Evolutionary conservation across 1,140 invertebrate genomes (phyloP).

Genomic region (Aphelenchoides fujianensis): DNA sequence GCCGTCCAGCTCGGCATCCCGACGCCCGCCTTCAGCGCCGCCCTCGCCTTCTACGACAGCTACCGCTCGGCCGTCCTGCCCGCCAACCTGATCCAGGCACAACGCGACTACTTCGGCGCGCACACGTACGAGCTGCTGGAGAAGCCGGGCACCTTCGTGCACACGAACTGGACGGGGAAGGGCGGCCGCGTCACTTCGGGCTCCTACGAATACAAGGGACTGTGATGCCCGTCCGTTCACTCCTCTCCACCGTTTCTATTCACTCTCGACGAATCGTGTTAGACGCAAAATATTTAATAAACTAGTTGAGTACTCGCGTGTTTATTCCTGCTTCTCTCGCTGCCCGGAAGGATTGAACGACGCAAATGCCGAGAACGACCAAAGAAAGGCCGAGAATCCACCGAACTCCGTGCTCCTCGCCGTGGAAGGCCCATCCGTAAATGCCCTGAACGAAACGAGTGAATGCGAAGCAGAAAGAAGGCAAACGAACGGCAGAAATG

Average conservation of each 20-base stretch:
- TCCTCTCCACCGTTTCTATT: too few species aligned
- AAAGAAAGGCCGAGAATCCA: slow-evolving; percentile 8
- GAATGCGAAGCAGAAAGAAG: not conserved
- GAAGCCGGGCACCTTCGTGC: slow-evolving; percentile 72
- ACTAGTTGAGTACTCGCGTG: too few species aligned
- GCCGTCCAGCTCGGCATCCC: slow-evolving; percentile 78
- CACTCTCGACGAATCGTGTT: too few species aligned
- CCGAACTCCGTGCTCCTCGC: slow-evolving; percentile 5
- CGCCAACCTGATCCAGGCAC: slow-evolving; percentile 90
- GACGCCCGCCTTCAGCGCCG: slow-evolving; percentile 83
- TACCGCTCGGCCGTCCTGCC: slow-evolving; percentile 78
- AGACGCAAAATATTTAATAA: too few species aligned
- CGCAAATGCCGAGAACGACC: slow-evolving; percentile 7
- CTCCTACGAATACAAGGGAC: slow-evolving; percentile 73
- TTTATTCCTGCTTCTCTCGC: too few species aligned
- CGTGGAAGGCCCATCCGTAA: slow-evolving; percentile 2
- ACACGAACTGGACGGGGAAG: slow-evolving; percentile 98
- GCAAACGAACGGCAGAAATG: slow-evolving; percentile 1
- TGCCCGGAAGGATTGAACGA: slow-evolving; percentile 23
- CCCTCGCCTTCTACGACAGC: slow-evolving; percentile 94
- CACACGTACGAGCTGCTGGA: slow-evolving; percentile 90
- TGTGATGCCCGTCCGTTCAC: not conserved
- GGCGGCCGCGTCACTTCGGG: slow-evolving; percentile 93
- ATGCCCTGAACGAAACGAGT: slow-evolving; percentile 7
- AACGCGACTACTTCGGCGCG: slow-evolving; percentile 96